A percentile compares a stretch with the other conserved stretches of the same genome.
Evolutionary conservation across 2,888 invertebrate genomes (phyloP).

Genomic region (Erpobdella octoculata): DNA sequence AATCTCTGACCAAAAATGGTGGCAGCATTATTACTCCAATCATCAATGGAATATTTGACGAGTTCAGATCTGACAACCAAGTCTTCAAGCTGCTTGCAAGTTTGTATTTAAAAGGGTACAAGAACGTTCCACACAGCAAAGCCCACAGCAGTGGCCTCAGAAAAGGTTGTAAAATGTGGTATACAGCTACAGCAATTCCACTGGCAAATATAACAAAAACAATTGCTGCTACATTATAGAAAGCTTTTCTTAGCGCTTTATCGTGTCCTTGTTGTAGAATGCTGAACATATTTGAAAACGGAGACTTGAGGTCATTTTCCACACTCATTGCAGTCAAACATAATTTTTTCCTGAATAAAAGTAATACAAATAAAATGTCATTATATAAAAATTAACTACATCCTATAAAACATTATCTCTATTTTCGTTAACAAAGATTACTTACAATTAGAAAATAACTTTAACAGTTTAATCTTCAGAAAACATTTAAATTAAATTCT

Average conservation of each 20-base stretch:
- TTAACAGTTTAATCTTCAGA: too few species aligned
- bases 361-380: too few species aligned
- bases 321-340: not conserved
- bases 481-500: too few species aligned
- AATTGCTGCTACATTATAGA: slow-evolving; percentile 78
- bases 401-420: too few species aligned
- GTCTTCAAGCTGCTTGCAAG: slow-evolving; percentile 67
- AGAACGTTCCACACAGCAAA: slow-evolving; percentile 83
- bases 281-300: slow-evolving; percentile 28
- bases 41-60: slow-evolving; percentile 53
- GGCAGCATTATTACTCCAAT: slow-evolving; percentile 58
- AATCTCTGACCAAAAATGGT: slow-evolving; percentile 60
- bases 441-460: too few species aligned
- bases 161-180: slow-evolving; percentile 69
- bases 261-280: slow-evolving; percentile 47
- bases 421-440: too few species aligned
- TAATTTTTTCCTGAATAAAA: too few species aligned
- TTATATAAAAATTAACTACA: too few species aligned
- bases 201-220: slow-evolving; percentile 62
- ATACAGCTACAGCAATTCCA: slow-evolving; percentile 56
- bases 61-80: slow-evolving; percentile 59
- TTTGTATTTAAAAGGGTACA: slow-evolving; percentile 85
- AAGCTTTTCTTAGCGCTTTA: slow-evolving; percentile 81
- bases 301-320: not conserved
- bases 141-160: slow-evolving; percentile 92